Base-by-base conservation (phyloP, 2,888 invertebrate species). In the Gymnoscelis rufifasciata region DNA sequence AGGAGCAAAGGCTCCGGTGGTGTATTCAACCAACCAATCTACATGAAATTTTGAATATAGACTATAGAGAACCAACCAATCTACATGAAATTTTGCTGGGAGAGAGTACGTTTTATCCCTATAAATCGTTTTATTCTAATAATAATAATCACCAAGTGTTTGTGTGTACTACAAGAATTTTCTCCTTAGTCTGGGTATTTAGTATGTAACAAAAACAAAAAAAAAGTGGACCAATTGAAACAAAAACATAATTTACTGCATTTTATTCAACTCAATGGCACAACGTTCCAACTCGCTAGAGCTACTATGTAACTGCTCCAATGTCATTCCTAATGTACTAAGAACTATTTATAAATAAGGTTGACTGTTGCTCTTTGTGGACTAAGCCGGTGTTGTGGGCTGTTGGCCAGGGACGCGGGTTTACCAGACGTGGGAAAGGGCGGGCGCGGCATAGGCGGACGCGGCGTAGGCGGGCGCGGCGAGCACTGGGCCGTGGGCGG, bases 311-410 rank as follows among this genome's bases (percentile, higher is more conserved):
- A 39, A 33, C 66, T 64, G 64, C 64, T 66, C 62, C 56, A 64
- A 70, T 68, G 47, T 53, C 64, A 58, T 65, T 69, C 59, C 64
- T 51, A 74, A 69, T 70, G 57, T 45, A 54, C 64, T 71, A 68
- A 72, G 47, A 43, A 58, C 54, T 68, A 7, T 48, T 65, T 68
- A 78, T 78, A 74, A 71, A 75, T 75, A 76, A 59, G 52, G 59
- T 75, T 83, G 81, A 84, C 81, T 86, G 84, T 83, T 84, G 82
- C 80, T 64, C 66, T 71, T 63, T 66, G 36, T 47, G 38, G 53
- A 54, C 54, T 51, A 56, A 59, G 60, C 62, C 54, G 35, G 23
- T 73, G 68, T 48, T 59, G 42, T 43, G 62, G 36, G 64, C 63
- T 51, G 50, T 43, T 52, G 53, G 48, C 42, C 45, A 54, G 23